Base-by-base conservation (phyloP, 2,888 invertebrate genomes). In the Sinohyriopsis cumingii region DNA sequence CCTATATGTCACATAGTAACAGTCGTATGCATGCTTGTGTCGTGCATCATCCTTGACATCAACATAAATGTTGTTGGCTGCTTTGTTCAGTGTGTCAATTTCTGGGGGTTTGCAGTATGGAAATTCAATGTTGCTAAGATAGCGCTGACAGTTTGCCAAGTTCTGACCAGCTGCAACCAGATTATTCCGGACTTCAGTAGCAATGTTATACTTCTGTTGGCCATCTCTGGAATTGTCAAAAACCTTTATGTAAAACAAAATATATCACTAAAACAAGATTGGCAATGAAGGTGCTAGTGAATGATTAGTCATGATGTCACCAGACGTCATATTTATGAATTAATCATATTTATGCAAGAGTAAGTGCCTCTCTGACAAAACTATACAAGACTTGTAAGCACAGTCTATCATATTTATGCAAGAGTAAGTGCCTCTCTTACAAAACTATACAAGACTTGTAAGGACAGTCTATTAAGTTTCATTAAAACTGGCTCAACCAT, bases 81-180 rank as follows among this genome's bases (percentile, higher is more conserved):
- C 91, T 76, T 87, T 87, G 65, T 90, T 89, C 56, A 92, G 83
- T 2, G 90, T 88, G 3, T 83, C 81, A 68, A 92, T 88, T 80
- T 92, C 92, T 20, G 88, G 87, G 55, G 89, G 89, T 25, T 89
- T 70, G 68, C 91, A 92, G 81, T 92, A 92, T 0, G 92, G 92
- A 79, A 92, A 92, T 63, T 89, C 82, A n/a, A 92, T 91, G 72
- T 90, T 91, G 55, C 88, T 86, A 59, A 92, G 84, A 77, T 92
- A 92, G 33, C 89, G 82, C 71, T 92, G 91, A 56, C 91, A 91
- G 19, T 89, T 91, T 69, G 89, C 87, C 18, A 92, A 87, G 80
- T 92, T 92, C 80, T 92, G 92, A n/a, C 88, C 88, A 4, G 92
- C 91, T 1, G 92, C 92, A 12, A 92, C 88, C 64, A 92, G 86